Conservation (phyloP, 1,140 invertebrate species). For the Eulimnadia texana region DNA sequence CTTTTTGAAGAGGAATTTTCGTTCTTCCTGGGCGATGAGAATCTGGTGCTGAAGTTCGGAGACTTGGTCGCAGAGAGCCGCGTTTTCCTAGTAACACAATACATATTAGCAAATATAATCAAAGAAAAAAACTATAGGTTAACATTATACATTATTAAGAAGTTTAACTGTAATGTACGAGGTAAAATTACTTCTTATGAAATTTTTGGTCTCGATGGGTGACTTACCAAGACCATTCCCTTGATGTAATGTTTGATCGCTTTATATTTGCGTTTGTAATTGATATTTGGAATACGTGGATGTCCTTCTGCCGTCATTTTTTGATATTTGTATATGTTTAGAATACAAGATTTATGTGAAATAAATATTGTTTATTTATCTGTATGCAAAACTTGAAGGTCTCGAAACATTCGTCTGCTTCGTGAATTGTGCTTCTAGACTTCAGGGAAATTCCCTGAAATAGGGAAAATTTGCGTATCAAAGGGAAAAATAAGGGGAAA, state of each 20-base stretch:
- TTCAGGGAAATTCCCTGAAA: too few species aligned
- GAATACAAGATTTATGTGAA: background rate
- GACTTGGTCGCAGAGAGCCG: constrained; percentile 63
- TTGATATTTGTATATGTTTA: background rate
- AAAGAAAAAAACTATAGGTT: background rate
- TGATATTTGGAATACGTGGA: background rate
- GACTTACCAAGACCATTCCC: constrained; percentile 6
- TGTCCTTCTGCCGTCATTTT: background rate
- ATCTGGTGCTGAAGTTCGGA: constrained; percentile 59
- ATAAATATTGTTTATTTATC: too few species aligned
- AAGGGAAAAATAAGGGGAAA: too few species aligned
- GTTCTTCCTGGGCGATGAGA: constrained; percentile 53
- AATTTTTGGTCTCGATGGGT: too few species aligned
- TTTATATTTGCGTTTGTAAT: constrained; percentile 4
- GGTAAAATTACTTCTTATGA: too few species aligned
- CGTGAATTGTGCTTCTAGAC: too few species aligned
- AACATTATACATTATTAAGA: too few species aligned
- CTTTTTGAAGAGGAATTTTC: constrained; percentile 52
- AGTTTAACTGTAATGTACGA: too few species aligned
- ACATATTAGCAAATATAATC: background rate
- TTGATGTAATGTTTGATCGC: constrained; percentile 1
- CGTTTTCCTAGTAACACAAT: constrained; percentile 46
- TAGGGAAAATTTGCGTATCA: too few species aligned
- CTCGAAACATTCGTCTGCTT: too few species aligned
- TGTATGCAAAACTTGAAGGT: too few species aligned